phyloP scores from a whole-genome alignment of 2,113 vertebrate genomes.

The Elephantulus edwardii region DNA sequence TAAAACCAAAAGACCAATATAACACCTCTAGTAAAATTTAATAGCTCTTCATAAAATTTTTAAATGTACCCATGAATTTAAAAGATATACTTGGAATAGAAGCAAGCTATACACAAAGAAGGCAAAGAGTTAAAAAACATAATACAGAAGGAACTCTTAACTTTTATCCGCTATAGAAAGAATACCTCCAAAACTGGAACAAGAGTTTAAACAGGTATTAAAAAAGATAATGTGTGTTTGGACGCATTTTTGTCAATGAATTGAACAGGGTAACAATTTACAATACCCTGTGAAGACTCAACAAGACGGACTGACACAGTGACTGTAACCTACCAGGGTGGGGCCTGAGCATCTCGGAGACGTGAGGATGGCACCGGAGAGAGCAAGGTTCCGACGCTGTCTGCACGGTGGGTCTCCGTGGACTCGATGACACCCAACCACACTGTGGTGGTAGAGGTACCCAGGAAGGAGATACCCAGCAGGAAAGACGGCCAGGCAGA shows the following conservation, averaged over 20 bases:
- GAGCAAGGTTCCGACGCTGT: too few relatives aligned
- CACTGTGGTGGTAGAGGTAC: too few relatives aligned
- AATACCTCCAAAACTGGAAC: neutral
- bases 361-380: too few relatives aligned
- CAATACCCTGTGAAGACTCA: too few relatives aligned
- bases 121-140: neutral
- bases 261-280: conserved; percentile 23
- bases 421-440: too few relatives aligned
- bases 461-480: too few relatives aligned
- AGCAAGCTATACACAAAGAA: neutral
- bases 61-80: neutral
- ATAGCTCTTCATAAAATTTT: neutral
- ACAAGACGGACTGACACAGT: too few relatives aligned
- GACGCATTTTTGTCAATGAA: neutral
- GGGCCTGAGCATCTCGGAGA: too few relatives aligned
- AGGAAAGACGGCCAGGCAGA: too few relatives aligned
- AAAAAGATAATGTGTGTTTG: neutral
- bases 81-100: neutral
- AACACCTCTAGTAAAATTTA: neutral
- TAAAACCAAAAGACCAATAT: neutral
- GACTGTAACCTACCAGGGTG: too few relatives aligned
- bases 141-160: neutral
- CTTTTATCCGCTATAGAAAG: conserved; percentile 8
- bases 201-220: neutral
- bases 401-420: too few relatives aligned